Evolutionary conservation across 2,888 invertebrate species (phyloP).

Genomic region (Pterostichus madidus): DNA sequence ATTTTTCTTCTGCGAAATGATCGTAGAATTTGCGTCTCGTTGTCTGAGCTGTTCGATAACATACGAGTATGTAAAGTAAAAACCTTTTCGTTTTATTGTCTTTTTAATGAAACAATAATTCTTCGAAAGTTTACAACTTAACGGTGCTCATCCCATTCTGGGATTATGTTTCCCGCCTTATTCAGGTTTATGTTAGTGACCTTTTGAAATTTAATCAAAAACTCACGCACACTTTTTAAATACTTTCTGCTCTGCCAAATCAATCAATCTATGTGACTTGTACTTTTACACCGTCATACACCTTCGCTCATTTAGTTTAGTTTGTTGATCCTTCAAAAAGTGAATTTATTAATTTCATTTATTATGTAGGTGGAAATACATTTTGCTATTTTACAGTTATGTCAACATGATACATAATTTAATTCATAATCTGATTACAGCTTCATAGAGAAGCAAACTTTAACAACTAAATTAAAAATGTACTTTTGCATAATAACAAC

Average conservation of each 20-base stretch:
- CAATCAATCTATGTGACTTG: conserved; percentile 26
- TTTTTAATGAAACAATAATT: conserved; percentile 9
- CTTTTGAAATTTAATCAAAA: neutral
- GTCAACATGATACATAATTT: too few relatives aligned
- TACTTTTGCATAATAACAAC: too few relatives aligned
- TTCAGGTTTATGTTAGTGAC: neutral
- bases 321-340: neutral
- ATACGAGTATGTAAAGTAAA: neutral
- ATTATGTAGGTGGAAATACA: neutral
- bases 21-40: too few relatives aligned
- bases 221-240: neutral
- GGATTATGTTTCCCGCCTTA: conserved; percentile 1
- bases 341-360: neutral
- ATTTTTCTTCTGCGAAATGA: too few relatives aligned
- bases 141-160: conserved; percentile 3
- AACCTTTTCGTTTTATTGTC: conserved; percentile 3
- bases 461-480: too few relatives aligned
- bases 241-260: conserved; percentile 2
- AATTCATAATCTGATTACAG: too few relatives aligned
- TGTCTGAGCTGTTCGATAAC: too few relatives aligned
- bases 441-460: too few relatives aligned
- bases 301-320: neutral
- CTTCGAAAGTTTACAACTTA: conserved; percentile 7
- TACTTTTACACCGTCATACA: conserved; percentile 1
- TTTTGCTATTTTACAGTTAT: too few relatives aligned